These are phyloP conservation scores for Apogon hyalosoma DNA, from an alignment of 2,797 vertebrate genomes.

Conservation along the genomic window DNA sequence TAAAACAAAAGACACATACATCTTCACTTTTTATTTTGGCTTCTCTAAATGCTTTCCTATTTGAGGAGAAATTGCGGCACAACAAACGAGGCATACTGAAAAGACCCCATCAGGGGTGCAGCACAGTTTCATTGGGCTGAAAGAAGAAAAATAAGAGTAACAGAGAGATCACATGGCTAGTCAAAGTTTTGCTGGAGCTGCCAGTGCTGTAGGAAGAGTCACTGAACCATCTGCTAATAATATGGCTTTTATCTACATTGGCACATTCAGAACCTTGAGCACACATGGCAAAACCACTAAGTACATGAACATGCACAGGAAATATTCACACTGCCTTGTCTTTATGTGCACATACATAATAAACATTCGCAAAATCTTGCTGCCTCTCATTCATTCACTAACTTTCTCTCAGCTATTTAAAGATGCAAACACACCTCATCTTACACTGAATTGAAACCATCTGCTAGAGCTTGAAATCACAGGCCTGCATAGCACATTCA, in stretches of 20 bases:
- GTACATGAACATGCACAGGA: conserved; percentile 4
- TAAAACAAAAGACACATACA: not conserved
- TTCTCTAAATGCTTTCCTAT: conserved; percentile 23
- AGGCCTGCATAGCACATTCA: conserved; percentile 30
- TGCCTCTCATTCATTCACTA: conserved; percentile 13
- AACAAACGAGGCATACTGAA: conserved; percentile 18
- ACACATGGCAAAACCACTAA: not conserved
- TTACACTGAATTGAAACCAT: conserved; percentile 39
- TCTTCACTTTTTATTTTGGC: conserved; percentile 6
- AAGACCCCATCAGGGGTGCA: conserved; percentile 32
- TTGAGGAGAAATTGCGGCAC: conserved; percentile 9
- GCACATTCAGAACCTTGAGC: conserved; percentile 38
- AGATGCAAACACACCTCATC: conserved; percentile 18
- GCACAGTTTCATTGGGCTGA: conserved; percentile 17
- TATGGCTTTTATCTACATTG: conserved; percentile 32
- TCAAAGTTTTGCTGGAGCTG: conserved; percentile 46
- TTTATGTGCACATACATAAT: conserved; percentile 2
- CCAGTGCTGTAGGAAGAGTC: conserved; percentile 14
- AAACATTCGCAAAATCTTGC: conserved; percentile 13
- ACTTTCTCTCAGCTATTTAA: conserved; percentile 4
- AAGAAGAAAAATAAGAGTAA: conserved; percentile 38
- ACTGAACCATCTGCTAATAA: conserved; percentile 47
- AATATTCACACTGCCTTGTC: conserved; percentile 10
- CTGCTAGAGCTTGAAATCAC: conserved; percentile 36
- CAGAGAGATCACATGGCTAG: conserved; percentile 45